These are phyloP conservation scores for Leptinotarsa haldemani DNA, from an alignment of 2,888 invertebrate species.

Conservation along the genomic window DNA sequence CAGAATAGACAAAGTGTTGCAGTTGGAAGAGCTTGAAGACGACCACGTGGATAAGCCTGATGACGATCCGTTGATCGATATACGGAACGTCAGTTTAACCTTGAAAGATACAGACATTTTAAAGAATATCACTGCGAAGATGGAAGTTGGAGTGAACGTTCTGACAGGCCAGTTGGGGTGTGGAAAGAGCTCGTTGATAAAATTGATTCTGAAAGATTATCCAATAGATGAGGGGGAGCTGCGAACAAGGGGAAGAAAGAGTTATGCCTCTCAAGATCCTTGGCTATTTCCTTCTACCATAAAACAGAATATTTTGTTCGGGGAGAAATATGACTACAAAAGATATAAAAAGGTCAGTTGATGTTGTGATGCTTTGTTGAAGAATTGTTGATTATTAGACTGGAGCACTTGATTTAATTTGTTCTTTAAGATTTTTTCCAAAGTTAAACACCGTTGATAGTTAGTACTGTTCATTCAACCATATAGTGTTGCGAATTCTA, in stretches of 20 bases:
- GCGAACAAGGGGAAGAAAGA: constrained; percentile 66
- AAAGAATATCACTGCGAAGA: constrained; percentile 63
- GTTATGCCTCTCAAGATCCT: constrained; percentile 74
- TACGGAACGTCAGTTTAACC: constrained; percentile 51
- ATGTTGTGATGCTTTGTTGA: neutral
- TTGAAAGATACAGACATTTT: constrained; percentile 59
- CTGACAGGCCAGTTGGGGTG: constrained; percentile 76
- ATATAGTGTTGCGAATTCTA: too few species aligned
- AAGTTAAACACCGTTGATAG: too few species aligned
- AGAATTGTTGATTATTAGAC: neutral
- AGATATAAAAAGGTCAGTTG: constrained; percentile 69
- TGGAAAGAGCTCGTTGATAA: constrained; percentile 70
- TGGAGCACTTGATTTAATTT: too few species aligned
- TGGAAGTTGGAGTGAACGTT: constrained; percentile 66
- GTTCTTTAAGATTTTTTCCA: too few species aligned
- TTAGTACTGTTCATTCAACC: too few species aligned
- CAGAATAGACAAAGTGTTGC: constrained; percentile 55
- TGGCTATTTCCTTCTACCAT: constrained; percentile 74
- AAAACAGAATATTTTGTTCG: constrained; percentile 83
- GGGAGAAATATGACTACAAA: constrained; percentile 70
- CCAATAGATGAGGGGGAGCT: constrained; percentile 65
- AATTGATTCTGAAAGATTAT: constrained; percentile 63
- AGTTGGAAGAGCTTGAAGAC: constrained; percentile 63
- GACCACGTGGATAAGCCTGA: constrained; percentile 47
- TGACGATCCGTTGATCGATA: constrained; percentile 49